A percentile compares a stretch with the other conserved stretches of the same genome.
Conservation (phyloP, 2,113 vertebrate species). For the Cichladusa arquata region DNA sequence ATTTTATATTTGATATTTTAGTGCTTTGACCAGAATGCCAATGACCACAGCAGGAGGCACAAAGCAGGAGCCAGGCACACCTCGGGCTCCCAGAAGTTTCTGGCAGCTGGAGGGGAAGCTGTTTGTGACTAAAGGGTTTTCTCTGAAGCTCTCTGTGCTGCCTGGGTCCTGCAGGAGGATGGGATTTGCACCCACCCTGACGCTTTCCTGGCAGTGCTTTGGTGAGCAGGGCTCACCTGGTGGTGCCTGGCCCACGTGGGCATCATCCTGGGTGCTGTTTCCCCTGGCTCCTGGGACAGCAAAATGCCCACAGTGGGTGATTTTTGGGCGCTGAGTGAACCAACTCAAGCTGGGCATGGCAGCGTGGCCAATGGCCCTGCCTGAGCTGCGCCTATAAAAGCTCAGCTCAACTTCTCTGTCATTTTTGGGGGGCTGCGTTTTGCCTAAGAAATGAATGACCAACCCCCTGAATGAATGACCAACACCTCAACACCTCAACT, state of each 20-base stretch:
- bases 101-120: background rate
- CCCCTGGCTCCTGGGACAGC: background rate
- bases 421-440: accelerated
- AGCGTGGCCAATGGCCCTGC: accelerated
- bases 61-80: background rate
- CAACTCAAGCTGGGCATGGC: accelerated
- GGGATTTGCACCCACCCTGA: accelerated
- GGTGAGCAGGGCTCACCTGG: background rate
- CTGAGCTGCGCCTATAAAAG: background rate
- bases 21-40: background rate
- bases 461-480: background rate
- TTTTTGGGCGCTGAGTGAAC: background rate
- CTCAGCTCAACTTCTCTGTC: background rate
- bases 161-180: background rate
- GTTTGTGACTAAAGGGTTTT: background rate
- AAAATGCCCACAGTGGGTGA: background rate
- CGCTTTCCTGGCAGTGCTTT: background rate
- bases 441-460: background rate
- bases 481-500: background rate
- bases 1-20: background rate
- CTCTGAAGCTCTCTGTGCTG: background rate
- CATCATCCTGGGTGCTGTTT: background rate
- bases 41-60: background rate
- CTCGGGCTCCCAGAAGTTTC: background rate
- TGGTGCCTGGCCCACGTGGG: accelerated